phyloP scores from a whole-genome alignment of 2,797 vertebrate species.

The Brachymystax lenok region DNA sequence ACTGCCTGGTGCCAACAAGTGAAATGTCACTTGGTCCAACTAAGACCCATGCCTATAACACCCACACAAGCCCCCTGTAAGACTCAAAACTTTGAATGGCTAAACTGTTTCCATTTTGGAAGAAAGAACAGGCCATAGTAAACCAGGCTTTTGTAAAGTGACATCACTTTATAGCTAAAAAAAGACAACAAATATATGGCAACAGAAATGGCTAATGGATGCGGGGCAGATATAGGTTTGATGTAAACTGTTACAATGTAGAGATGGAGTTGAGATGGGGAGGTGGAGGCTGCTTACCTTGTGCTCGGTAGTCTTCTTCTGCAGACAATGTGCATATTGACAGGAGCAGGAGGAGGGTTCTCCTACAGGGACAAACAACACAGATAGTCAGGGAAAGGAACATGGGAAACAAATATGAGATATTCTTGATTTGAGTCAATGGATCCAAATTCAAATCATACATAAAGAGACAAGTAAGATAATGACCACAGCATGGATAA shows the following conservation, averaged over 20 bases:
- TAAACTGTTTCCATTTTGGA: conserved; percentile 48
- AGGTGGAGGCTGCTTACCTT: conserved; percentile 63
- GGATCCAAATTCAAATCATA: not conserved
- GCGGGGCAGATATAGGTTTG: not conserved
- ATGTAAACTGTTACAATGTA: not conserved
- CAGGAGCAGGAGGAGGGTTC: conserved; percentile 86
- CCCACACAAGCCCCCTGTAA: conserved; percentile 49
- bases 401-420: not conserved
- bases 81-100: conserved; percentile 71
- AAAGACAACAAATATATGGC: not conserved
- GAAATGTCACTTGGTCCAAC: not conserved
- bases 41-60: not conserved
- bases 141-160: not conserved
- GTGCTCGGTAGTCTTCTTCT: conserved; percentile 79
- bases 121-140: too few species aligned
- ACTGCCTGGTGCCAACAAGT: not conserved
- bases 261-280: not conserved
- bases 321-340: conserved; percentile 86
- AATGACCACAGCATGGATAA: not conserved
- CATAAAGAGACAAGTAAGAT: not conserved
- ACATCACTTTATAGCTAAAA: not conserved
- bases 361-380: conserved; percentile 74
- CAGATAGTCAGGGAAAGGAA: not conserved
- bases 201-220: not conserved
- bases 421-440: not conserved